Conservation (phyloP, 37 sponge, comb jelly and placozoan species). For the Hormiphora californensis region DNA sequence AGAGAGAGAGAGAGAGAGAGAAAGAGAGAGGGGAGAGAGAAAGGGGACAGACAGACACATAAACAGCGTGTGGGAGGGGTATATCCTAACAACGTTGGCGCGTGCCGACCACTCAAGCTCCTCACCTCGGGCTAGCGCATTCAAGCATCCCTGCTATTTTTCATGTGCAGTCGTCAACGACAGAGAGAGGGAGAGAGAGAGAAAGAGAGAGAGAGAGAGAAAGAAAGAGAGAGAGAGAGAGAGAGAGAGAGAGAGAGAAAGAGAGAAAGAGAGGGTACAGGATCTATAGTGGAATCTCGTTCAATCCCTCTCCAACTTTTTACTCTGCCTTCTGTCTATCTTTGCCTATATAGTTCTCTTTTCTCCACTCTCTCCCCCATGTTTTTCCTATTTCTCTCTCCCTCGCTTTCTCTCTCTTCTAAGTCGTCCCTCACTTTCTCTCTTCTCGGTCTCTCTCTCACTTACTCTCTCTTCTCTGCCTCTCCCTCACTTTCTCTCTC, state of each 20-base stretch:
- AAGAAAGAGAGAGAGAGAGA: not conserved
- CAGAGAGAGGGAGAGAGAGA: not conserved
- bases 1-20: not conserved
- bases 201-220: not conserved
- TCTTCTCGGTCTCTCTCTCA: no score
- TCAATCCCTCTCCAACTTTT: no score
- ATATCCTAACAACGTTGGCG: not conserved
- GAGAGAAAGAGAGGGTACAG: not conserved
- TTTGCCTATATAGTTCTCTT: no score
- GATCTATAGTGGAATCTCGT: no score
- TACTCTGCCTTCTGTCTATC: no score
- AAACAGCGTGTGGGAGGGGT: not conserved
- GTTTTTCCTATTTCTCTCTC: no score
- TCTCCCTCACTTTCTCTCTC: no score
- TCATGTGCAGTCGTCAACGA: constrained; percentile 51
- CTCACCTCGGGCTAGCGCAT: not conserved
- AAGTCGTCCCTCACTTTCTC: no score
- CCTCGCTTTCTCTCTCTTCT: no score
- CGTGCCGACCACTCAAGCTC: constrained; percentile 26
- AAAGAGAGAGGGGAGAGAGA: not conserved
- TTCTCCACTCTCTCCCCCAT: no score
- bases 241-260: not conserved
- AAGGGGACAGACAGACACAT: not conserved
- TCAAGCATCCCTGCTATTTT: constrained; percentile 52
- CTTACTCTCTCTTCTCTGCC: no score